Conservation (phyloP, 1,140 invertebrate genomes). For the Parapsyche elsis region DNA sequence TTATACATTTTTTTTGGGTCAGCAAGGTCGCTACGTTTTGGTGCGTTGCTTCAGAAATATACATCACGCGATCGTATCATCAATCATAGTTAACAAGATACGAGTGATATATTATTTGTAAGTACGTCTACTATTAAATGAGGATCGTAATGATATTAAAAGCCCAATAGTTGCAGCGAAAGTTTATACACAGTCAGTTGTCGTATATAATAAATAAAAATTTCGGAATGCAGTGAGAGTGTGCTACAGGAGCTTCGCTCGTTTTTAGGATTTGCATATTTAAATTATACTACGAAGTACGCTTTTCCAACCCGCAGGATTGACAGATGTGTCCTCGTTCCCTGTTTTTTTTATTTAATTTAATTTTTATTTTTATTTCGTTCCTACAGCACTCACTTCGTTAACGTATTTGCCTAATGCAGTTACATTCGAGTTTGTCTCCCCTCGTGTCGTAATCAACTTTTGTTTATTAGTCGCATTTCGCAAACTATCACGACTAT, state of each 20-base stretch:
- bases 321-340: conserved; percentile 46
- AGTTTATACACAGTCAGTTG: no score
- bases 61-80: conserved; percentile 23
- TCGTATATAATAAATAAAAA: background rate
- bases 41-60: background rate
- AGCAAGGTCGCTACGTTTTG: background rate
- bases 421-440: background rate
- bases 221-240: background rate
- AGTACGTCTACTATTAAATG: background rate
- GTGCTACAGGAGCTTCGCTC: background rate
- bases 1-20: background rate
- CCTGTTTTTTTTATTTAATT: no score
- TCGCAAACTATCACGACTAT: background rate
- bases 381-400: conserved; percentile 30
- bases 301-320: conserved; percentile 42
- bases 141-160: no score
- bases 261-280: conserved; percentile 51
- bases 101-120: background rate
- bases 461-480: background rate
- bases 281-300: conserved; percentile 45
- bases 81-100: conserved; percentile 11
- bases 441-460: background rate
- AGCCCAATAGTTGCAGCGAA: no score
- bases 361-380: conserved; percentile 14
- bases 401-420: conserved; percentile 32